Conservation (phyloP, 2,113 vertebrate genomes). For the Orthochromis malagaraziensis region DNA sequence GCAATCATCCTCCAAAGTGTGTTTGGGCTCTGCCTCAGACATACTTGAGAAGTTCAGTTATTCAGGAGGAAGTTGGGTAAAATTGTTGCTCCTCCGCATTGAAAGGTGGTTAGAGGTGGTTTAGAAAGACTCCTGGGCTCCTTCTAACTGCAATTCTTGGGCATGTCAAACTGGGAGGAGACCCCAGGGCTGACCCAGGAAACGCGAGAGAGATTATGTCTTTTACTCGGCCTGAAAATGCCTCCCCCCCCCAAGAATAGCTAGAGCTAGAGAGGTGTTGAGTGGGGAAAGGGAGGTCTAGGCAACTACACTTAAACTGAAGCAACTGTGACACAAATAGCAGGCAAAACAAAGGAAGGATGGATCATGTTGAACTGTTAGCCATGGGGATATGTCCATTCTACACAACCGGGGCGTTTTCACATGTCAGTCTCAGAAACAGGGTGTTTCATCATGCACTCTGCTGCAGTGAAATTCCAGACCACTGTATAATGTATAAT, state of each 20-base stretch:
- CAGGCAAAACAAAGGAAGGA: not conserved
- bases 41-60: not conserved
- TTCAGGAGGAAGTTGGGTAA: not conserved
- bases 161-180: not conserved
- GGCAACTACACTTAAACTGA: not conserved
- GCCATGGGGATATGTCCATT: not conserved
- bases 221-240: not conserved
- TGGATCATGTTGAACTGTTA: not conserved
- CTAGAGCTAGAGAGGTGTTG: not conserved
- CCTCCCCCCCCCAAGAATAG: not conserved
- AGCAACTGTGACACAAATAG: not conserved
- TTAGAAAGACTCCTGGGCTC: not conserved
- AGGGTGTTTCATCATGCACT: not conserved
- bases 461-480: not conserved
- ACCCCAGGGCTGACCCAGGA: not conserved
- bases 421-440: not conserved
- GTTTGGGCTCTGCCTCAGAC: not conserved
- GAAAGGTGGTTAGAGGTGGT: not conserved
- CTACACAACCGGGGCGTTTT: fast-evolving
- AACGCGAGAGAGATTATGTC: not conserved
- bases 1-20: not conserved
- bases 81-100: not conserved
- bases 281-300: not conserved
- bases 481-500: not conserved
- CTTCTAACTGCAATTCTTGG: not conserved